These are phyloP conservation scores for Anniella stebbinsi DNA, from an alignment of 2,797 vertebrate species.

Conservation along the genomic window DNA sequence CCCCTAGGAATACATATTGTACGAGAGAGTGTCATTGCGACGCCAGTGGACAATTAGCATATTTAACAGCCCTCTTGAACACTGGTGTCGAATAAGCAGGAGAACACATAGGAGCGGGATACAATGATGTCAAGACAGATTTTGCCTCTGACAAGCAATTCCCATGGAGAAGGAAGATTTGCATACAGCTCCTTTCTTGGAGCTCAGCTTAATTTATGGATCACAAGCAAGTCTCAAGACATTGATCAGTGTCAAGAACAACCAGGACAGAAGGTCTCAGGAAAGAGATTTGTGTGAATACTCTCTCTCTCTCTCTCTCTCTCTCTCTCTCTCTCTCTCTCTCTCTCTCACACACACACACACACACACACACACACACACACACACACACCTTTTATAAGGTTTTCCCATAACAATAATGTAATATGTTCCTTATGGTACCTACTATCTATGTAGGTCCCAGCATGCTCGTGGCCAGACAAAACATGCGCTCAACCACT, in stretches of 20 bases:
- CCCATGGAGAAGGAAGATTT: conserved; percentile 70
- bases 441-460: too few relatives aligned
- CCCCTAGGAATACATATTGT: conserved; percentile 48
- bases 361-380: too few relatives aligned
- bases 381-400: too few relatives aligned
- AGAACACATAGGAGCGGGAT: conserved; percentile 59
- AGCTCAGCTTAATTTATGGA: conserved; percentile 34
- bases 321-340: too few relatives aligned
- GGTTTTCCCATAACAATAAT: too few relatives aligned
- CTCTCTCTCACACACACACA: too few relatives aligned
- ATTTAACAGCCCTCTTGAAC: conserved; percentile 80
- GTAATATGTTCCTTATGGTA: too few relatives aligned
- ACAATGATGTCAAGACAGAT: conserved; percentile 76
- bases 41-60: conserved; percentile 81
- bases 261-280: background rate
- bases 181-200: conserved; percentile 44
- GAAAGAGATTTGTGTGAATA: too few relatives aligned
- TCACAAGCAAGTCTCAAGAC: background rate
- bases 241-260: background rate
- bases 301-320: too few relatives aligned
- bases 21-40: conserved; percentile 60
- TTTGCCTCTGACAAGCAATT: conserved; percentile 62
- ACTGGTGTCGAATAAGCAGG: conserved; percentile 74
- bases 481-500: too few relatives aligned
- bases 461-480: too few relatives aligned